phyloP scores from a whole-genome alignment of 2,888 invertebrate genomes.

The Meteorus cinctellus region DNA sequence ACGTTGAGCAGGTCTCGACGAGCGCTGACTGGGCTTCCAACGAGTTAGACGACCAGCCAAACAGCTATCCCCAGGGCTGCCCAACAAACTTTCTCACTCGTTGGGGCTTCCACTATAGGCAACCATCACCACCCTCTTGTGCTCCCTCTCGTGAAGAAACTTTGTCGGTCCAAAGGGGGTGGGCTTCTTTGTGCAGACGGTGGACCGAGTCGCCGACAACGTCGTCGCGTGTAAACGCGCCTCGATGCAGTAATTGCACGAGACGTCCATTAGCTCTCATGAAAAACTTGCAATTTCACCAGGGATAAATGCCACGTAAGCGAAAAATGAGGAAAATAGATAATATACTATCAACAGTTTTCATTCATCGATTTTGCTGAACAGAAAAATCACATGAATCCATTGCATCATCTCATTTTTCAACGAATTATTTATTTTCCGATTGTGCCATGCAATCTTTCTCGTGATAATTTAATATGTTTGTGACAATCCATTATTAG shows the following conservation, averaged over 20 bases:
- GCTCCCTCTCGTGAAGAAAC: slow-evolving; percentile 59
- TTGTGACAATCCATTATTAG: too few relatives aligned
- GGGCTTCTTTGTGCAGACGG: slow-evolving; percentile 50
- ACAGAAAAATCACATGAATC: too few relatives aligned
- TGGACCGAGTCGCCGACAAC: slow-evolving; percentile 42
- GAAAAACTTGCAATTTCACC: slow-evolving; percentile 56
- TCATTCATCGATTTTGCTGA: too few relatives aligned
- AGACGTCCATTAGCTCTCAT: slow-evolving; percentile 58
- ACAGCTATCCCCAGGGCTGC: slow-evolving; percentile 60
- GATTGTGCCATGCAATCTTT: too few relatives aligned
- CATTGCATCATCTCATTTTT: too few relatives aligned
- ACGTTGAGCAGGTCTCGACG: slow-evolving; percentile 45
- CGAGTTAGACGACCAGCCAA: slow-evolving; percentile 64
- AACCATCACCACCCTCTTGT: slow-evolving; percentile 43
- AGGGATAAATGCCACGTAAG: slow-evolving; percentile 5
- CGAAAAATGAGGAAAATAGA: neutral
- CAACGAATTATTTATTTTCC: too few relatives aligned
- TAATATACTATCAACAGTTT: neutral
- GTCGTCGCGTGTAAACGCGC: slow-evolving; percentile 49
- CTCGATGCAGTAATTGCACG: slow-evolving; percentile 62
- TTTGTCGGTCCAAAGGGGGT: slow-evolving; percentile 55
- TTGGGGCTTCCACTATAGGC: slow-evolving; percentile 51
- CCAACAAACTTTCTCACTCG: slow-evolving; percentile 64
- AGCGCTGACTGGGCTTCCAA: slow-evolving; percentile 67
- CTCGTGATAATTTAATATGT: too few relatives aligned